Conservation (phyloP, 2,888 invertebrate genomes). For the Ischnura elegans region DNA sequence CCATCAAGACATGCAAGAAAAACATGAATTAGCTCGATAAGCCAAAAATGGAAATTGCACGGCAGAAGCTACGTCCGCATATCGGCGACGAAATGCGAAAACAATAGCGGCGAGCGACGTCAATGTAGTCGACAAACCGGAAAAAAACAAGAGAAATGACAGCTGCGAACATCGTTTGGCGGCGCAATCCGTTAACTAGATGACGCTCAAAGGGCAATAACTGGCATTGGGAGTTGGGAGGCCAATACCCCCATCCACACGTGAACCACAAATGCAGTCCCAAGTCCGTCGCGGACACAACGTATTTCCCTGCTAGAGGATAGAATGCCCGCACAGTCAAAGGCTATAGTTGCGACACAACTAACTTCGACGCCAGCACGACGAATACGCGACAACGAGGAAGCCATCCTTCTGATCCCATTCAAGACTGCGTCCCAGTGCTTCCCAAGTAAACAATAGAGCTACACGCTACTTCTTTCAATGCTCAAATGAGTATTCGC, state of each 20-base stretch:
- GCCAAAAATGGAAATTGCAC: not conserved
- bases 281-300: too few species aligned
- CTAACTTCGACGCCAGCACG: too few species aligned
- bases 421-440: too few species aligned
- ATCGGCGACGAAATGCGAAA: not conserved
- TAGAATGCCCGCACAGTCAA: not conserved
- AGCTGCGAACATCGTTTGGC: not conserved
- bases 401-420: too few species aligned
- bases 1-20: not conserved
- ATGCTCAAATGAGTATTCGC: too few species aligned
- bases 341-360: not conserved
- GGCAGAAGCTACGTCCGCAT: not conserved
- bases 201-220: not conserved
- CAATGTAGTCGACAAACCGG: not conserved
- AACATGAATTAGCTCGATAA: not conserved
- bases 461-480: too few species aligned
- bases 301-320: not conserved
- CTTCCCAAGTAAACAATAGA: too few species aligned
- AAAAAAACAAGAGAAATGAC: not conserved
- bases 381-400: too few species aligned
- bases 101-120: conserved; percentile 5
- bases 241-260: not conserved
- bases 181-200: not conserved
- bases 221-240: not conserved
- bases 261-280: not conserved